These are phyloP conservation scores for Drosophila eohydei DNA, from an alignment of 2,888 invertebrate species.

Conservation along the genomic window DNA sequence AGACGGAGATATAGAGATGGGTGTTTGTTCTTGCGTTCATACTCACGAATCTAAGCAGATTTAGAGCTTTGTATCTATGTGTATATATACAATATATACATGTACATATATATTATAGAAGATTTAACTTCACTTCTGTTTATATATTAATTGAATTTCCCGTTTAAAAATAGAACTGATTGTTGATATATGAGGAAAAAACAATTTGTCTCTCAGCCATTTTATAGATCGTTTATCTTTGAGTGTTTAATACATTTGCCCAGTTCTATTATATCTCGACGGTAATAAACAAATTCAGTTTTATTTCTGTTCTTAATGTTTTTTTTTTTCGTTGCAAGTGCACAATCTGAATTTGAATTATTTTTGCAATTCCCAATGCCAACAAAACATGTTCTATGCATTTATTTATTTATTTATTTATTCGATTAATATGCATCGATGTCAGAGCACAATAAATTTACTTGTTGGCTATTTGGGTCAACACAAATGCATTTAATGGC, in stretches of 20 bases:
- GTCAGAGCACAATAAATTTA: constrained; percentile 33
- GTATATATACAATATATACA: not conserved
- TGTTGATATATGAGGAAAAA: not conserved
- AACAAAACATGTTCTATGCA: constrained; percentile 37
- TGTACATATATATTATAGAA: not conserved
- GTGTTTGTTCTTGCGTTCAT: constrained; percentile 19
- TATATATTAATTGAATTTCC: not conserved
- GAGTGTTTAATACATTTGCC: not conserved
- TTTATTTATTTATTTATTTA: constrained; percentile 36
- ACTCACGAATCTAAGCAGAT: constrained; percentile 11
- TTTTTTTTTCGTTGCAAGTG: not conserved
- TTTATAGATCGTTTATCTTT: constrained; percentile 3
- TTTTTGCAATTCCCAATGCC: constrained; percentile 33
- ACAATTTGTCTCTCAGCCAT: too few relatives aligned
- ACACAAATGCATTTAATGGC: constrained; percentile 37
- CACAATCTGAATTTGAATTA: constrained; percentile 20
- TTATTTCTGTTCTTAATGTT: not conserved
- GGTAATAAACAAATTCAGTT: not conserved
- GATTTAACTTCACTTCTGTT: not conserved
- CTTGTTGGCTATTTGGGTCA: constrained; percentile 60
- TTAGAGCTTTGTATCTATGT: not conserved
- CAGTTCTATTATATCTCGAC: not conserved
- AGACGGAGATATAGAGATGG: not conserved
- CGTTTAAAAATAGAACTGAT: not conserved
- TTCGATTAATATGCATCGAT: constrained; percentile 48